These are phyloP conservation scores for Diachasma alloeum DNA, from an alignment of 1,140 invertebrate species.

Conservation along the genomic window DNA sequence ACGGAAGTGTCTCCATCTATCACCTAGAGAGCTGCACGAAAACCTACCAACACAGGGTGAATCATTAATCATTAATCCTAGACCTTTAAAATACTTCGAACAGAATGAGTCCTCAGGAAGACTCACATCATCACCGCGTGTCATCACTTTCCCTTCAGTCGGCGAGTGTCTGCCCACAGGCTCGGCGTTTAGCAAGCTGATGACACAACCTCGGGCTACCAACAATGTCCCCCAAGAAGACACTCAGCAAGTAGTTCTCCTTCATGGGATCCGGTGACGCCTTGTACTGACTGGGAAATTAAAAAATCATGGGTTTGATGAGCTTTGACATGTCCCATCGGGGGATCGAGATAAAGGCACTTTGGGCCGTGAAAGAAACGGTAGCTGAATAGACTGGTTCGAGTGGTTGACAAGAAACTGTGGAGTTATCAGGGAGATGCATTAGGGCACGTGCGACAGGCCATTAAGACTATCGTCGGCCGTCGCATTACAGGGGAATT, in stretches of 20 bases:
- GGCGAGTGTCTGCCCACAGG: conserved; percentile 52
- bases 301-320: conserved; percentile 21
- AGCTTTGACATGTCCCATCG: background rate
- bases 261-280: conserved; percentile 75
- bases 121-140: background rate
- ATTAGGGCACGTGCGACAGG: conserved; percentile 41
- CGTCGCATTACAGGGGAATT: conserved; percentile 46
- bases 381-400: background rate
- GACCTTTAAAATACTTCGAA: background rate
- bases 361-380: background rate
- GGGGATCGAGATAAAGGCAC: background rate
- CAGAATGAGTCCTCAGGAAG: background rate
- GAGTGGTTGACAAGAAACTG: background rate
- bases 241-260: conserved; percentile 81
- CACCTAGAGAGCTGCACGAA: background rate
- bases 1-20: background rate
- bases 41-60: background rate
- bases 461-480: conserved; percentile 45
- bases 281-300: conserved; percentile 77
- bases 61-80: background rate
- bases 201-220: conserved; percentile 79
- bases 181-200: conserved; percentile 75
- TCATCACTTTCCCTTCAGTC: conserved; percentile 30
- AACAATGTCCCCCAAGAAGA: conserved; percentile 83
- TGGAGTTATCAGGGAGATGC: conserved; percentile 45